Conservation (phyloP, 2,797 vertebrate genomes). For the Sebastiscus albofasciatus region DNA sequence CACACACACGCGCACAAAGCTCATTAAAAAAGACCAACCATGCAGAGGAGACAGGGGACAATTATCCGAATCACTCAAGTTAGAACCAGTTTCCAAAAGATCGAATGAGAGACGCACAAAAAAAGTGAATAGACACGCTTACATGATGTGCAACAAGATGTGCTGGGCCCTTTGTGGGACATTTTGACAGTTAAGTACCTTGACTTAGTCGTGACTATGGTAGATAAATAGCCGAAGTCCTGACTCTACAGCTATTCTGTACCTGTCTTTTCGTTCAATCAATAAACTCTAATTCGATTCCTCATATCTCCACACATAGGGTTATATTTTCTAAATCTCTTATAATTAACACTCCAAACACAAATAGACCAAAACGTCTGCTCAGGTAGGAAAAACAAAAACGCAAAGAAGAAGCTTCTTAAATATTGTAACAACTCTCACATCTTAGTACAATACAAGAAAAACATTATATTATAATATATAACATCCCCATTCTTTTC, state of each 20-base stretch:
- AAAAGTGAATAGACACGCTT: background rate
- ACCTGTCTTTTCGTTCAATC: background rate
- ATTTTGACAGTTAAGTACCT: background rate
- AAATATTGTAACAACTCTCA: background rate
- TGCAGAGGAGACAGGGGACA: slow-evolving; percentile 57
- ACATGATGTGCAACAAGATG: slow-evolving; percentile 9
- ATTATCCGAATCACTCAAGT: slow-evolving; percentile 56
- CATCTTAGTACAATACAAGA: background rate
- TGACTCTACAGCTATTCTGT: background rate
- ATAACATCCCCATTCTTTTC: background rate
- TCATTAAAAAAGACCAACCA: slow-evolving; percentile 67
- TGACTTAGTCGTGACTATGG: background rate
- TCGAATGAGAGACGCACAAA: slow-evolving; percentile 2
- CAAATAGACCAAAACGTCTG: background rate
- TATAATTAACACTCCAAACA: background rate
- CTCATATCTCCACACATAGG: background rate
- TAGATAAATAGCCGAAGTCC: background rate
- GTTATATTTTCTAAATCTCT: background rate
- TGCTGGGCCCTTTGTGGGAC: background rate
- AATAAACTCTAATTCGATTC: background rate
- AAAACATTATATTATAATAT: background rate
- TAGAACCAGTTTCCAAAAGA: slow-evolving; percentile 12
- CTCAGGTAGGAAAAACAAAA: background rate
- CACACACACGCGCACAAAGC: background rate
- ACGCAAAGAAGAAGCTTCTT: background rate